Conservation (phyloP, 2,113 vertebrate species). For the Dolichallabes microphthalmus region DNA sequence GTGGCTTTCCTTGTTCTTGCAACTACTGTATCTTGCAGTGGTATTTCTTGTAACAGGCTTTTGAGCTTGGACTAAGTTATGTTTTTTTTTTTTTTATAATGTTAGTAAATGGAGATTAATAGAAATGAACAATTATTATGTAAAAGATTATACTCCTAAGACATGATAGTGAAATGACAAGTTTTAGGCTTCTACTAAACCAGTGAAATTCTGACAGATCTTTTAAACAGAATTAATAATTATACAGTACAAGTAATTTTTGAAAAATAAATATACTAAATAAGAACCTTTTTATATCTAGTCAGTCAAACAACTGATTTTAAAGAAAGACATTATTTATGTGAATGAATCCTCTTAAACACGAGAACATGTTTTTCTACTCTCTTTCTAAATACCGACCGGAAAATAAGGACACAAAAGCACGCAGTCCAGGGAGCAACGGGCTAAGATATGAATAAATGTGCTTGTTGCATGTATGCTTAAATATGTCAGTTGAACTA, state of each 20-base stretch:
- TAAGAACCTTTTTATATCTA: not conserved
- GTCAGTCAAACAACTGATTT: not conserved
- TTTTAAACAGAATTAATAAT: not conserved
- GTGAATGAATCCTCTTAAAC: not conserved
- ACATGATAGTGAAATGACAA: not conserved
- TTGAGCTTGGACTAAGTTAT: not conserved
- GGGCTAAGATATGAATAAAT: not conserved
- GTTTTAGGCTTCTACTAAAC: not conserved
- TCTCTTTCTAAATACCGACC: not conserved
- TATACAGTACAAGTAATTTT: not conserved
- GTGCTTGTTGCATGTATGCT: not conserved
- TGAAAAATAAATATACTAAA: not conserved
- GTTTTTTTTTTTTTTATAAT: not conserved
- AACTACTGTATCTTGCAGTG: not conserved
- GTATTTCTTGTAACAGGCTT: not conserved
- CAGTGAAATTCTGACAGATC: not conserved
- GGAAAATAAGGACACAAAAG: not conserved
- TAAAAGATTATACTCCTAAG: not conserved
- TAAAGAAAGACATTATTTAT: not conserved
- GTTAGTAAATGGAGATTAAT: not conserved
- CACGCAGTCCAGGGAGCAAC: not conserved
- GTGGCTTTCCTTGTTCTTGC: not conserved
- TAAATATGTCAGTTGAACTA: too few relatives aligned
- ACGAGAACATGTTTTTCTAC: not conserved
- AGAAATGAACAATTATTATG: not conserved